Conservation (phyloP, 2,797 vertebrate genomes). For the Channa striata region DNA sequence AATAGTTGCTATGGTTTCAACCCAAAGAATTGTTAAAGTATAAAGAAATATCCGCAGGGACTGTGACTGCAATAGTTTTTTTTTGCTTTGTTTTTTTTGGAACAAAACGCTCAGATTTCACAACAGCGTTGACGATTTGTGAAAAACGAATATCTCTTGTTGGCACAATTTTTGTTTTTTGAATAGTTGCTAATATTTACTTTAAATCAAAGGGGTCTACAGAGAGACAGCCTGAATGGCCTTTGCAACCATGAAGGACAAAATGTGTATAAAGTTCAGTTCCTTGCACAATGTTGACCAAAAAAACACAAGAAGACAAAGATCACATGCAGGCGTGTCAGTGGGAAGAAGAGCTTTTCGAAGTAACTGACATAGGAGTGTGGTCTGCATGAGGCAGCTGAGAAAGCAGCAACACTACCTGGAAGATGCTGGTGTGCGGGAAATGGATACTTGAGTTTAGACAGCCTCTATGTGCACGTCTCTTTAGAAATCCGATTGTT, state of each 20-base stretch:
- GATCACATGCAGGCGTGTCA: constrained; percentile 10
- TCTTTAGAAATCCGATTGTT: constrained; percentile 52
- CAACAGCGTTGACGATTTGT: constrained; percentile 12
- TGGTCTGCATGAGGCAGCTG: constrained; percentile 40
- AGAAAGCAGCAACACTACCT: constrained; percentile 37
- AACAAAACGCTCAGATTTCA: constrained; percentile 28
- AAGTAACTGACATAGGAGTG: constrained; percentile 28
- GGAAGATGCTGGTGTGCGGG: constrained; percentile 56
- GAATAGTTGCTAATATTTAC: constrained; percentile 4
- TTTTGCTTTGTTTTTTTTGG: not conserved
- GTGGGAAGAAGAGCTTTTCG: too few species aligned
- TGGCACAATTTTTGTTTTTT: constrained; percentile 14
- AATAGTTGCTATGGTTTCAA: constrained; percentile 18
- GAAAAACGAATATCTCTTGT: constrained; percentile 34
- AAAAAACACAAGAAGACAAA: constrained; percentile 10
- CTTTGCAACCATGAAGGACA: constrained; percentile 13
- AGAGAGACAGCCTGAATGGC: not conserved
- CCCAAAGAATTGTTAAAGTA: constrained; percentile 10
- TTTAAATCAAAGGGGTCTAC: constrained; percentile 3
- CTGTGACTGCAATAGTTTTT: not conserved
- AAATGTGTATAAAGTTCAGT: constrained; percentile 23
- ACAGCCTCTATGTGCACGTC: constrained; percentile 20
- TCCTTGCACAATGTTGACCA: constrained; percentile 14
- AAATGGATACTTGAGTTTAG: constrained; percentile 52
- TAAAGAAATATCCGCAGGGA: constrained; percentile 26